phyloP scores from a whole-genome alignment of 30 jellyfish, hydroid and myxozoan genomes.

The Nemopilema nomurai region DNA sequence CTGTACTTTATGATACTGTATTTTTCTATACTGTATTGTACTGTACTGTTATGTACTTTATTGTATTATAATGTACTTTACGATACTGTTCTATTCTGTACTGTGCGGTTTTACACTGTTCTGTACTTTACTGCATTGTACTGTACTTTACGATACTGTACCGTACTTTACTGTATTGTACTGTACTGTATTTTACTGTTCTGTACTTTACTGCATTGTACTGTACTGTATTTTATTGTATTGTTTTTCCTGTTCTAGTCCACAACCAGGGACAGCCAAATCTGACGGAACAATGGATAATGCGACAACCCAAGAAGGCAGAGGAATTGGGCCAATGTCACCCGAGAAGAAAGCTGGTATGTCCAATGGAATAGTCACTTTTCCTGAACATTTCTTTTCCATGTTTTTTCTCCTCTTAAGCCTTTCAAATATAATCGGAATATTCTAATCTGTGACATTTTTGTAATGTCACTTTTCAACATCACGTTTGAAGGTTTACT shows the following conservation, averaged over 20 bases:
- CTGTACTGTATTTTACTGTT: background rate
- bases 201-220: background rate
- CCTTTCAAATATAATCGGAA: too few relatives aligned
- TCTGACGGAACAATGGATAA: too few relatives aligned
- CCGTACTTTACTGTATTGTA: background rate
- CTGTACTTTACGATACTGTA: background rate
- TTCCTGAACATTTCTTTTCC: too few relatives aligned
- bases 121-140: background rate
- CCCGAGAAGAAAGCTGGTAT: too few relatives aligned
- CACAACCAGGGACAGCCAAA: too few relatives aligned
- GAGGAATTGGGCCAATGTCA: too few relatives aligned
- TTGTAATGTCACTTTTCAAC: too few relatives aligned
- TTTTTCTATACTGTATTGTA: background rate
- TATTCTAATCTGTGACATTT: background rate
- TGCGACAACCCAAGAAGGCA: too few relatives aligned
- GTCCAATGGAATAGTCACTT: too few relatives aligned
- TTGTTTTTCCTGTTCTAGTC: background rate
- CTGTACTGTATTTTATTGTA: background rate
- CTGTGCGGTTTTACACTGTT: background rate
- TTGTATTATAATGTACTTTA: background rate
- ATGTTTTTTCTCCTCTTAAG: too few relatives aligned
- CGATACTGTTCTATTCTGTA: background rate
- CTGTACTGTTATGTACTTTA: background rate
- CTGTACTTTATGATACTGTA: too few relatives aligned
- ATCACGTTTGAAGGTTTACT: too few relatives aligned